Percentiles rank a stretch among this genome's conserved stretches.
Evolutionary conservation across 2,113 vertebrate genomes (phyloP).

Genomic region (Sander lucioperca): DNA sequence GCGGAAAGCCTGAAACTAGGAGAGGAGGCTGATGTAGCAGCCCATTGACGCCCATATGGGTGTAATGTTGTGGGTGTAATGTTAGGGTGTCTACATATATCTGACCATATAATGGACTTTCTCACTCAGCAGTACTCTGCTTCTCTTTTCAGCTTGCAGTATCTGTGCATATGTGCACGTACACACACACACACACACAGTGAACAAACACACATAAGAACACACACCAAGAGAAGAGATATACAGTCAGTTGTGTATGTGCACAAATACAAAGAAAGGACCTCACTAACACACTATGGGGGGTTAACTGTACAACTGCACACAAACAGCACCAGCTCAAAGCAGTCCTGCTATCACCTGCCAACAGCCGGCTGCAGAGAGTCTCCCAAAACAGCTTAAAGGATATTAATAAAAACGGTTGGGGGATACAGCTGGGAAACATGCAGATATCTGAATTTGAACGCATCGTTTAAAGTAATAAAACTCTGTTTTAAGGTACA

Average conservation of each 20-base stretch:
- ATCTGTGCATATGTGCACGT: background rate
- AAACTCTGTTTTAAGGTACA: background rate
- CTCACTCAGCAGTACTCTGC: background rate
- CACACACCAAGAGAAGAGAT: background rate
- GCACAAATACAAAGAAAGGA: slow-evolving; percentile 4
- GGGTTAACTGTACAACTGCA: no score
- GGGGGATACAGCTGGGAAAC: slow-evolving; percentile 1
- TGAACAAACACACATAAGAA: background rate
- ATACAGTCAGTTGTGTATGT: background rate
- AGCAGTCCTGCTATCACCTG: slow-evolving; percentile 33
- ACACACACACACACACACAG: background rate
- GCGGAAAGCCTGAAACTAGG: no score
- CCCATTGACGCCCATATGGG: no score
- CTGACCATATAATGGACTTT: no score
- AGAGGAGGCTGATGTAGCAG: no score
- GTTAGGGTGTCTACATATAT: no score
- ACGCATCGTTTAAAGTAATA: background rate
- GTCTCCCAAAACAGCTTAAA: slow-evolving; percentile 10
- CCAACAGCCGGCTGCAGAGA: slow-evolving; percentile 12
- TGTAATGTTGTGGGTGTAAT: no score
- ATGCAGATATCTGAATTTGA: slow-evolving; percentile 21
- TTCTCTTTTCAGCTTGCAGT: background rate
- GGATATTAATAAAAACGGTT: slow-evolving; percentile 9
- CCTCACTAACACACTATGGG: background rate
- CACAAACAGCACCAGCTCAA: slow-evolving; percentile 29